A percentile compares a stretch with the other conserved stretches of the same genome.
These are phyloP conservation scores for Aricia agestis DNA, from an alignment of 1,140 invertebrate genomes.

Conservation along the genomic window DNA sequence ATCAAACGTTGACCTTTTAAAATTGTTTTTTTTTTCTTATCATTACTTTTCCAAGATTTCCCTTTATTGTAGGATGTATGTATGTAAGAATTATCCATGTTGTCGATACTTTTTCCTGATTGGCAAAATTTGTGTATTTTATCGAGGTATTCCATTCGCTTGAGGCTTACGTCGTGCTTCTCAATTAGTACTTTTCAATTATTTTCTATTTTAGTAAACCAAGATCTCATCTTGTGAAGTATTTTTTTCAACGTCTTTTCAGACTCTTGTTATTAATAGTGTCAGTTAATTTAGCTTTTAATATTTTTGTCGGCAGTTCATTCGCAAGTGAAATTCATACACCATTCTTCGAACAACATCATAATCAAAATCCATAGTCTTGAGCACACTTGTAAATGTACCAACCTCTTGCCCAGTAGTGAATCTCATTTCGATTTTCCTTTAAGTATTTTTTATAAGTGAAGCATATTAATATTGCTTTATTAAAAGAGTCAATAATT, in stretches of 20 bases:
- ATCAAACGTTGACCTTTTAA: slow-evolving; percentile 21
- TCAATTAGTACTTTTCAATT: slow-evolving; percentile 25
- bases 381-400: too few species aligned
- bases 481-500: too few species aligned
- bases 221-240: slow-evolving; percentile 22
- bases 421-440: too few species aligned
- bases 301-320: slow-evolving; percentile 22
- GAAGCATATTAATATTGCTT: too few species aligned
- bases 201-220: slow-evolving; percentile 25
- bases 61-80: slow-evolving; percentile 18
- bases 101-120: slow-evolving; percentile 15
- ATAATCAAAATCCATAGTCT: slow-evolving; percentile 22
- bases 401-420: too few species aligned
- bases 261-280: slow-evolving; percentile 26
- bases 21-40: slow-evolving; percentile 18
- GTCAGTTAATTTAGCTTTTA: slow-evolving; percentile 24
- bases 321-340: slow-evolving; percentile 23
- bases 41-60: slow-evolving; percentile 11
- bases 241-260: slow-evolving; percentile 25
- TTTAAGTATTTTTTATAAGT: too few species aligned
- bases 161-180: slow-evolving; percentile 22
- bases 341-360: slow-evolving; percentile 23
- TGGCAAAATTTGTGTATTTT: slow-evolving; percentile 14
- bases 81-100: slow-evolving; percentile 15
- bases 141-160: slow-evolving; percentile 24